These are phyloP conservation scores for Sialis fuliginosa DNA, from an alignment of 2,888 invertebrate genomes.

Conservation along the genomic window DNA sequence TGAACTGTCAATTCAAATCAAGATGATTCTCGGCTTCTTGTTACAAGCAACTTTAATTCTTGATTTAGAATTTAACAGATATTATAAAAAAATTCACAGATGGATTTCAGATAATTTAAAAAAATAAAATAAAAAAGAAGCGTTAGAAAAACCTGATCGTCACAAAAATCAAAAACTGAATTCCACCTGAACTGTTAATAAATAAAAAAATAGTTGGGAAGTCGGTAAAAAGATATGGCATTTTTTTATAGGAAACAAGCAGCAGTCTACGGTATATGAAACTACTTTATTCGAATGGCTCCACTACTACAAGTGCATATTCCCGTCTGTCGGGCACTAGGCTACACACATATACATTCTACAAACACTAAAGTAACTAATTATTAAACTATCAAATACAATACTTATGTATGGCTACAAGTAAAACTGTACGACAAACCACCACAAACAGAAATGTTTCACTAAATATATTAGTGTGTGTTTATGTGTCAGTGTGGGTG, in stretches of 20 bases:
- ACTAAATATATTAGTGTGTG: slow-evolving; percentile 1
- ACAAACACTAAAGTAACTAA: slow-evolving; percentile 3
- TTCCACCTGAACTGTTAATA: no score
- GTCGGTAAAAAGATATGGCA: slow-evolving; percentile 4
- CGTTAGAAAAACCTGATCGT: no score
- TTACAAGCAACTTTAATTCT: no score
- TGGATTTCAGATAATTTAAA: no score
- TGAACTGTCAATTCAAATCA: no score
- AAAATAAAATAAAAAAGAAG: no score
- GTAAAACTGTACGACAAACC: slow-evolving; percentile 11
- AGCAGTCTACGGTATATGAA: slow-evolving; percentile 19
- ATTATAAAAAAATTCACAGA: no score
- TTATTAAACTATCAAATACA: slow-evolving; percentile 3
- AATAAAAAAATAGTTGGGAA: no score
- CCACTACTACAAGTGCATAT: slow-evolving; percentile 29
- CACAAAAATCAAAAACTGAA: no score
- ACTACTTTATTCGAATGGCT: slow-evolving; percentile 35
- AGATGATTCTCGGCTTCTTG: no score
- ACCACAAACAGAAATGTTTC: slow-evolving; percentile 10
- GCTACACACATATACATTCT: slow-evolving; percentile 6
- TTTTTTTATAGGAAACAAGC: slow-evolving; percentile 4
- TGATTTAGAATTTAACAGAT: no score
- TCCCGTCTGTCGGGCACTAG: slow-evolving; percentile 1
- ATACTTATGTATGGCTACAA: slow-evolving; percentile 11
- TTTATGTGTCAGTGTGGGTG: not conserved